Base-by-base conservation (phyloP, 2,888 invertebrate genomes). In the Folsomia manolachei region DNA sequence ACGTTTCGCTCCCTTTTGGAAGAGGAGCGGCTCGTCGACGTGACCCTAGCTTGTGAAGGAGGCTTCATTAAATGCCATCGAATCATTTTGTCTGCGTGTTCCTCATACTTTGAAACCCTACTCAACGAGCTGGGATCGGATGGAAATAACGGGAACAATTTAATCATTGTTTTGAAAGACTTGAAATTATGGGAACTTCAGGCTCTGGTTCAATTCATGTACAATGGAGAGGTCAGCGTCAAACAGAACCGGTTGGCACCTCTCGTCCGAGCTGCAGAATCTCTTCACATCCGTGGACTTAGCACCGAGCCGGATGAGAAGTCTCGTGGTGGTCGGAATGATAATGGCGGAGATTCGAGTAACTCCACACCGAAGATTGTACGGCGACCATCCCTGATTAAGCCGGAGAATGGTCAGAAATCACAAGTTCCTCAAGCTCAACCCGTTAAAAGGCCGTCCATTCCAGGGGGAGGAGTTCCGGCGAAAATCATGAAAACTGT, bases 181-280 rank as follows among this genome's bases (percentile, higher is more conserved):
- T 91, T 93, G 87, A 90, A 86, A 75, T 89, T 92, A 82, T 91
- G 91, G 85, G 93, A 93, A 82, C 90, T 94, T 84, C 92, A 93
- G 82, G 92, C 92, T 0, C 85, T 94, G 62, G 92, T 94, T 51
- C 93, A 93, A 84, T 94, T 93, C 83, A 94, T 94, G 93, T 94
- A 94, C 84, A 92, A 92, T 82, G 94, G 93, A 0, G 93, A 94
- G 83, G 93, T 93, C 39, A 93, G 92, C 82, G 92, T 93, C 0
- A 91, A 92, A 1, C 93, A 93, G 81, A 92, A 93, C 71, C 92
- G 93, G 74, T 84, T 94, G 67, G 90, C 92, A 39, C 90, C 91
- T 79, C 84, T 94, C n/a, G 85, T 94, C 11, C 90, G 90, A 82
- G 92, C 92, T 0, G 94, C 94, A 0, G 93, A 93, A 82, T 90